Evolutionary conservation across 2,113 vertebrate genomes (phyloP), one percentile per base, ranked within the genome.

Genomic region (Myotis brandtii): DNA sequence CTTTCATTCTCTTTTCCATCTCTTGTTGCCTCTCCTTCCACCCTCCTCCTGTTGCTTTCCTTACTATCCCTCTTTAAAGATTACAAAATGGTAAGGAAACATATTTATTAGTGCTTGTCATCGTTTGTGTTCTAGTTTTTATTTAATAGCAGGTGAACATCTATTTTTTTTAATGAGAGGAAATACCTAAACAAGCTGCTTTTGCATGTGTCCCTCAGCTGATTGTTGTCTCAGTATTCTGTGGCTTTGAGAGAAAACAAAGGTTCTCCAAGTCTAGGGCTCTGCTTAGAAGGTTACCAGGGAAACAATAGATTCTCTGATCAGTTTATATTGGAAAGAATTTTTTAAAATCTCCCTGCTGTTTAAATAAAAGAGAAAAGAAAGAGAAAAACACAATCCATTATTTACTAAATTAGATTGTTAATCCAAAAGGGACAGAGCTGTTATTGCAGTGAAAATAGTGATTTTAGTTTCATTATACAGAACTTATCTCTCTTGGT

Each of bases 361-460:
- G 66, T 86, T 95, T 95, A 94, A 77, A 13, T n/a, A 73, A 87
- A 96, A 93, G 11, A 93, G 25, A 81, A 40, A 85, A 50, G 50
- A 75, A 87, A 94, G 34, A 81, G 66, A 93, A 94, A 94, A 34
- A 40, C 72, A 43, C 25, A 95, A 82, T 95, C 64, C 91, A 34
- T 95, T 93, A 95, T 93, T 95, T 91, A 80, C 54, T 89, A 89
- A 86, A 88, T 77, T 93, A 88, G 32, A 94, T 87, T 93, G 85
- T 94, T 94, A 83, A 67, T 80, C 73, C 34, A 72, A 93, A 94
- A 94, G 27, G 46, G n/a, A 69, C 14, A 83, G 67, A 77, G 30
- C 13, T 59, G 46, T 62, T 88, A 93, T 16, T 85, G 20, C 16
- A 82, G 43, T 62, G n/a, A 80, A 86, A 89, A 17, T 66, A 85